These are phyloP conservation scores for Ochlodes sylvanus DNA, from an alignment of 2,888 invertebrate genomes.

Conservation along the genomic window DNA sequence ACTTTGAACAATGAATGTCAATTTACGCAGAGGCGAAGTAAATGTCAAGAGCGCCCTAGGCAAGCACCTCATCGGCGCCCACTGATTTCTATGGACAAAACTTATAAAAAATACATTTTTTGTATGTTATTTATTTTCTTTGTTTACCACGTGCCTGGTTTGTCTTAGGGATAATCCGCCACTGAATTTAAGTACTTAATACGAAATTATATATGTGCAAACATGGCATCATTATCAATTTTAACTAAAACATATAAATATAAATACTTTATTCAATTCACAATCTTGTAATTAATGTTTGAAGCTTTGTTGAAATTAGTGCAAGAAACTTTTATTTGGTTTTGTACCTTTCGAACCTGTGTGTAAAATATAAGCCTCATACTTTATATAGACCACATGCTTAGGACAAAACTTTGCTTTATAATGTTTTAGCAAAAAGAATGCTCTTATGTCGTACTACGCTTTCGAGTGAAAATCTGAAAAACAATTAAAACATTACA, in stretches of 20 bases:
- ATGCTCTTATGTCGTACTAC: not conserved
- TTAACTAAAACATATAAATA: too few species aligned
- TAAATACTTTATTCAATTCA: too few species aligned
- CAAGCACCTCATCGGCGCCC: too few species aligned
- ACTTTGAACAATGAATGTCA: not conserved
- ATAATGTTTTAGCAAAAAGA: not conserved
- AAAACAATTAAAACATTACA: conserved; percentile 26
- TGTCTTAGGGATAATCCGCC: too few species aligned
- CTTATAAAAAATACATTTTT: too few species aligned
- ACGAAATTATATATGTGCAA: not conserved
- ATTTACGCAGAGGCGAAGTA: too few species aligned
- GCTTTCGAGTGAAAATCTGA: conserved; percentile 19
- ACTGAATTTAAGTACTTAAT: too few species aligned
- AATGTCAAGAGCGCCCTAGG: too few species aligned
- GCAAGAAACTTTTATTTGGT: not conserved
- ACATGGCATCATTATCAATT: not conserved
- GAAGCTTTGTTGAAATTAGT: not conserved
- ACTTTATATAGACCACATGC: too few species aligned
- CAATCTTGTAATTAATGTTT: not conserved
- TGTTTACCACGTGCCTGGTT: too few species aligned
- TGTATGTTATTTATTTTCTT: too few species aligned
- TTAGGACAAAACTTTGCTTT: not conserved
- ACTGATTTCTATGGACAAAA: too few species aligned
- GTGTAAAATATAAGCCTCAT: not conserved
- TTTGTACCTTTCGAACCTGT: not conserved